phyloP scores from a whole-genome alignment of 64 coral and sea anemone genomes.

The Acropora yongei region DNA sequence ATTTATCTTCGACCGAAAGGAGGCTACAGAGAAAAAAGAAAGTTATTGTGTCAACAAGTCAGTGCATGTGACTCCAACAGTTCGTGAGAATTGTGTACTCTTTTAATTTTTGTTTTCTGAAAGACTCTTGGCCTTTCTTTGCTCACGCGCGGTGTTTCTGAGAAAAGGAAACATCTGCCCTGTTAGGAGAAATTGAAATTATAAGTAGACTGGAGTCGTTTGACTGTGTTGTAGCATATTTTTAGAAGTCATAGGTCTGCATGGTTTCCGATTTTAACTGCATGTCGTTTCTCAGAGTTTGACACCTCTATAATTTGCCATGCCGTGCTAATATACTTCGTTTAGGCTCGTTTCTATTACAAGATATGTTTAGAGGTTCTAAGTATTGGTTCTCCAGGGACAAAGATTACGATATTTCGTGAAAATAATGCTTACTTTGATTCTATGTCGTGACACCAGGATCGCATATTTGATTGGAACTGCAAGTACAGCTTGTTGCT shows the following conservation, averaged over 20 bases:
- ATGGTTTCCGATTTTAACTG: background rate
- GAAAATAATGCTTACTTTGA: slow-evolving; percentile 8
- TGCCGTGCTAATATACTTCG: background rate
- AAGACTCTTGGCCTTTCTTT: background rate
- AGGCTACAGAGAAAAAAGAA: background rate
- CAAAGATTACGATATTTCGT: background rate
- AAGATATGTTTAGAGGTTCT: background rate
- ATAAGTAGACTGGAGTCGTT: background rate
- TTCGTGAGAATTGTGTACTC: background rate
- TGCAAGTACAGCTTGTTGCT: background rate
- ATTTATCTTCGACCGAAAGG: background rate
- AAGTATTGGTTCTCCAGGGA: background rate
- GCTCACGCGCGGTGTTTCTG: slow-evolving; percentile 4
- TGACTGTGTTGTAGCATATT: background rate
- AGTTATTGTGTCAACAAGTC: background rate
- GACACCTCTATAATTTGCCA: background rate
- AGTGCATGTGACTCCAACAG: background rate
- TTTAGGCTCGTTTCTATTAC: background rate
- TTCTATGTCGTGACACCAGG: background rate
- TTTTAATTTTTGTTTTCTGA: background rate
- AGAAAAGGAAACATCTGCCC: background rate
- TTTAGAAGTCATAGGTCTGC: background rate
- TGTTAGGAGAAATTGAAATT: background rate
- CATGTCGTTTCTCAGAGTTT: background rate
- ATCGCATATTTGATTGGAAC: background rate